Evolutionary conservation across 2,797 vertebrate species (phyloP).

Genomic region (Rhincodon typus): DNA sequence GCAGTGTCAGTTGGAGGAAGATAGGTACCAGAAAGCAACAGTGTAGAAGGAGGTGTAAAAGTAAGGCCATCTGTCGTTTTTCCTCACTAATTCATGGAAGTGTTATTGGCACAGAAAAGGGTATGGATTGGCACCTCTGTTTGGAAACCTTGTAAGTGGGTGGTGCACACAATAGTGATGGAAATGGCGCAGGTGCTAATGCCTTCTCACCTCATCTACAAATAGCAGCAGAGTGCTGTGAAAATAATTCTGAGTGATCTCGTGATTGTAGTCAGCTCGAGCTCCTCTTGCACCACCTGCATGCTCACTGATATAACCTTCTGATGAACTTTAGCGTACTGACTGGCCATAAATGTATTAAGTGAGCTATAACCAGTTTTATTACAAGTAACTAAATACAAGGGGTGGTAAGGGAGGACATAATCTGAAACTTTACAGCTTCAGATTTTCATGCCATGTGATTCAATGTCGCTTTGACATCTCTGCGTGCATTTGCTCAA

Average conservation of each 20-base stretch:
- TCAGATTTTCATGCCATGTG: too few species aligned
- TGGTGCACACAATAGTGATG: not conserved
- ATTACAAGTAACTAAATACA: too few species aligned
- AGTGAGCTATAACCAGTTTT: too few species aligned
- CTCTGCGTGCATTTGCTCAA: not conserved
- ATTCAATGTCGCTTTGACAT: too few species aligned
- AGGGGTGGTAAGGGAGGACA: too few species aligned
- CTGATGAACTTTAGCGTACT: not conserved
- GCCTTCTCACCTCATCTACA: not conserved
- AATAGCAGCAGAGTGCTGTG: not conserved
- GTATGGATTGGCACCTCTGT: not conserved
- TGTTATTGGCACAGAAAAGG: conserved; percentile 6
- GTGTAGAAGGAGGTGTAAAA: not conserved
- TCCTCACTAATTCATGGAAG: not conserved
- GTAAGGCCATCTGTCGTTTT: not conserved
- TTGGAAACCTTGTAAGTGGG: not conserved
- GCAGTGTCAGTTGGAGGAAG: not conserved
- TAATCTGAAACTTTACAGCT: too few species aligned
- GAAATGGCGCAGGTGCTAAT: not conserved
- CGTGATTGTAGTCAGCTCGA: not conserved
- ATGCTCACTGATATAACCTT: not conserved
- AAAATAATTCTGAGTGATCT: not conserved
- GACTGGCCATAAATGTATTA: too few species aligned
- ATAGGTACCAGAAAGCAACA: not conserved
- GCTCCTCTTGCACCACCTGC: not conserved